Evolutionary conservation across 2,797 vertebrate species (phyloP).

Genomic region (Podarcis siculus): DNA sequence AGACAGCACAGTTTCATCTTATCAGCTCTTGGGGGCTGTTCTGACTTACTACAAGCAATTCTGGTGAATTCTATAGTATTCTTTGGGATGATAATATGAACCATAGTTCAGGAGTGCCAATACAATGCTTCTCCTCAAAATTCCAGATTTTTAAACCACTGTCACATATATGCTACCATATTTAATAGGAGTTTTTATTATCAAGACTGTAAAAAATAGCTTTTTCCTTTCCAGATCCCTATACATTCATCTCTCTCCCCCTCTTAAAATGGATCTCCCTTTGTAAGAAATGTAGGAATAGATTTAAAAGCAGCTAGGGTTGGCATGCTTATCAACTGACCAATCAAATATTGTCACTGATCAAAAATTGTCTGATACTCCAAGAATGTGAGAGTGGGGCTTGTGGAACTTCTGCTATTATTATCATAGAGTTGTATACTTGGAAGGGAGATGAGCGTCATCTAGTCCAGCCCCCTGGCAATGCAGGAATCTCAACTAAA

Average conservation of each 20-base stretch:
- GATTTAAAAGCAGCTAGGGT: not conserved
- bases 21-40: not conserved
- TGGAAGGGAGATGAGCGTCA: too few relatives aligned
- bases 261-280: not conserved
- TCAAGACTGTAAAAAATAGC: not conserved
- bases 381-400: not conserved
- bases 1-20: not conserved
- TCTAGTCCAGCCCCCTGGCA: too few relatives aligned
- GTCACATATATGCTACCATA: not conserved
- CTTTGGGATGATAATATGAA: not conserved
- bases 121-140: not conserved
- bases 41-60: constrained; percentile 1
- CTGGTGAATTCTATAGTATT: not conserved
- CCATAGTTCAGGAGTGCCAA: not conserved
- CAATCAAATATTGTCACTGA: not conserved
- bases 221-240: not conserved
- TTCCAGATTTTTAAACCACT: not conserved
- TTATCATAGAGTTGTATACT: too few relatives aligned
- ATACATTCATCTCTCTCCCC: not conserved
- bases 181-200: not conserved
- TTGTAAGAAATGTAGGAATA: not conserved
- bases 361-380: not conserved
- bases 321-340: not conserved
- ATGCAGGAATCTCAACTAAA: too few relatives aligned
- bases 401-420: too few relatives aligned